These are phyloP conservation scores for Percopsis omiscomaycus DNA, from an alignment of 2,797 vertebrate species.

Conservation along the genomic window DNA sequence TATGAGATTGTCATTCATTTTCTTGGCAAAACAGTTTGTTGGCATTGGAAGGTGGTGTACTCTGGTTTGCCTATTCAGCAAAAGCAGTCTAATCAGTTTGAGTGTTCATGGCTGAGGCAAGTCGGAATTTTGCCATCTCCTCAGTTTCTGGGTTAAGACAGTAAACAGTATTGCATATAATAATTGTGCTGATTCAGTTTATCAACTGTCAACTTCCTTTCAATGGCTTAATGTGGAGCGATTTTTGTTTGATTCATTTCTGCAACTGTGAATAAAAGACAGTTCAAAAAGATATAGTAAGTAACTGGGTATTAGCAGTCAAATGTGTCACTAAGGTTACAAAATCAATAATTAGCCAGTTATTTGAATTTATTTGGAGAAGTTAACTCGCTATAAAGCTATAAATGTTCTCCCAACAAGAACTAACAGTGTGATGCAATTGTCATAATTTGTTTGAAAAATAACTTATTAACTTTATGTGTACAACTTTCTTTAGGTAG, in stretches of 20 bases:
- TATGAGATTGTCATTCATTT: not conserved
- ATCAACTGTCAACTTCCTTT: slow-evolving; percentile 16
- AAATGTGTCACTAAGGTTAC: slow-evolving; percentile 3
- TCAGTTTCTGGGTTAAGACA: slow-evolving; percentile 25
- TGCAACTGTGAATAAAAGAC: slow-evolving; percentile 13
- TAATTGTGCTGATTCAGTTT: slow-evolving; percentile 36
- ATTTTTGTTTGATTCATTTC: slow-evolving; percentile 42
- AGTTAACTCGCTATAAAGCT: not conserved
- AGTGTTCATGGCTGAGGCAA: slow-evolving; percentile 30
- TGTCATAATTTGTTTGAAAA: not conserved
- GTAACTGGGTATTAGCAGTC: not conserved
- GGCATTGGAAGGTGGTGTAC: slow-evolving; percentile 18
- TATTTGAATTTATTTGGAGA: slow-evolving; percentile 34
- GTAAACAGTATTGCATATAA: slow-evolving; percentile 15
- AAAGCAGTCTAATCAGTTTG: slow-evolving; percentile 56
- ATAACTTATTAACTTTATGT: no score
- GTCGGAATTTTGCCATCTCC: slow-evolving; percentile 32
- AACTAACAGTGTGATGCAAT: no score
- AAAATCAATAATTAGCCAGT: slow-evolving; percentile 15
- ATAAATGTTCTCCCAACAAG: no score
- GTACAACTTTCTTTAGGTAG: no score
- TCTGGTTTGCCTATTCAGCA: slow-evolving; percentile 56
- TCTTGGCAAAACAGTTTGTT: slow-evolving; percentile 34
- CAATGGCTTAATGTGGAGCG: slow-evolving; percentile 33
- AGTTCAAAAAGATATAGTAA: no score